Evolutionary conservation across 64 coral and sea anemone species (phyloP), one percentile per base, ranked within the genome.

Genomic region (Actinia tenebrosa): DNA sequence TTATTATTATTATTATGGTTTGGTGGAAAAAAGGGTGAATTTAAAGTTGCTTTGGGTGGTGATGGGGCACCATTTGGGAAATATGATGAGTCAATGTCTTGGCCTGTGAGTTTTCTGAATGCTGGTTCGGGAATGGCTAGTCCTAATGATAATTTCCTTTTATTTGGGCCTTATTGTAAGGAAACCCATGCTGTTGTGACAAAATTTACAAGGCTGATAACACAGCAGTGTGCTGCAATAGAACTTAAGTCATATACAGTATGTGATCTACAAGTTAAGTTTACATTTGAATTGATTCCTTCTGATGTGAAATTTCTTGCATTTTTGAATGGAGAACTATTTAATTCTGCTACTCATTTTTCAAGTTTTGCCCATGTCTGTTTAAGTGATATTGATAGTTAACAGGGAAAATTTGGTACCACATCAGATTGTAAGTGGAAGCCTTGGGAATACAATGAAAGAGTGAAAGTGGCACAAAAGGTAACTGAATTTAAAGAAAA

Each of bases 91-190:
- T 88, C 86, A 16, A 17, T 80, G 0, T 88, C 88, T 20, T 97
- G 94, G 94, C 86, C 88, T 45, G 80, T 91, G 56, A 93, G 91
- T 86, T 97, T 98, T 86, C 71, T 98, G 56, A 93, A 98, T 85
- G 87, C 88, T 82, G 95, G 95, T 46, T 64, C 77, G 77, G 58
- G 86, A 77, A 83, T 98, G 30, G 89, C 86, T 86, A 91, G 93
- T 89, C 72, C 62, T 61, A 60, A 91, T 81, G 93, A 89, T 1
- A 95, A 91, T 86, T 91, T 95, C 27, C 71, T 95, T 27, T 60
- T 95, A 46, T 62, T 85, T 26, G 93, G 89, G 78, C 87, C 95
- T 72, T 93, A 98, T 68, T 98, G 91, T 71, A 93, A 91, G 62
- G 95, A 98, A 78, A 86, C 84, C 82, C 91, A 93, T 80, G 44